Evolutionary conservation across 2,113 vertebrate species (phyloP), one percentile per base, ranked within the genome.

Genomic region (Leucosticte australis): DNA sequence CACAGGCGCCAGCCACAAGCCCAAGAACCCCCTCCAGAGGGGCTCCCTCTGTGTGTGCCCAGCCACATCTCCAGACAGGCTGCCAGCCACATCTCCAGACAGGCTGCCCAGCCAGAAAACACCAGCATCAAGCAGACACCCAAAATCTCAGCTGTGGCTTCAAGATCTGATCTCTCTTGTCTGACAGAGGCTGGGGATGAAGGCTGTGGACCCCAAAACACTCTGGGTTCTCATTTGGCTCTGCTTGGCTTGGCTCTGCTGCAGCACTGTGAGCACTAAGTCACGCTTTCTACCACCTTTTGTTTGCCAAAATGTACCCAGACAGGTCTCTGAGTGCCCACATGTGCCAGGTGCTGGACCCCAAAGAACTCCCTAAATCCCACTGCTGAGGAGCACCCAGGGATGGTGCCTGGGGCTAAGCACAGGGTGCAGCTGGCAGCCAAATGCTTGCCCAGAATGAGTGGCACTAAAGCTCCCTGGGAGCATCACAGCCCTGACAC

Each of bases 181-280:
- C 49, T 57, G 46, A n/a, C 1, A 59, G 56, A 53, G n/a, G 28
- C 56, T 57, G 9, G 3, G 47, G 16, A 65, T 23, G 15, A 23
- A 3, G 33, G 26, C 41, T 42, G 30, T 1, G 3, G 31, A 27
- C 64, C 20, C 46, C 4, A 3, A 30, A 49, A 56, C 28, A 39
- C 0, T 1, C 13, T 12, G 63, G 28, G 22, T 6, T 27, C 21
- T 68, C 1, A 1, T 33, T 44, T 22, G 23, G 10, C 80, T 74
- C 42, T 0, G 3, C 68, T 23, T 50, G 50, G 10, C 71, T 69
- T 5, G 2, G 41, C 30, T 80, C 60, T 84, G 70, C 74, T 14
- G 3, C 70, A 42, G 46, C 26, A 42, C 30, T 15, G 4, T 0
- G 2, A 80, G 18, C 2, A 4, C n/a, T 0, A 0, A 75, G 26